Base-by-base conservation (phyloP, 2,888 invertebrate genomes). In the Eretmocerus hayati region DNA sequence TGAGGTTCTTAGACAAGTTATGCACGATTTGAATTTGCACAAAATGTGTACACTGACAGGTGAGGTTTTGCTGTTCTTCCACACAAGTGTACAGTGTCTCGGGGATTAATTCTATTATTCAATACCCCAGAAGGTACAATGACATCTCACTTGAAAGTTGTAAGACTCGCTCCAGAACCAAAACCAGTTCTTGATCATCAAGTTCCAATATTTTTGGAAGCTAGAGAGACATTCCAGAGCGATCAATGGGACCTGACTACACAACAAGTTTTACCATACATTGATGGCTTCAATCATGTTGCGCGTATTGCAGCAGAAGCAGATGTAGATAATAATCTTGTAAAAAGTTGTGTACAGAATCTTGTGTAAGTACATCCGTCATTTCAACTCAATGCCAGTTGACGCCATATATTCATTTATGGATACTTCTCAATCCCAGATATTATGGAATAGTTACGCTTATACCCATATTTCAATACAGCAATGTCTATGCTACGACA, bases 191-290 rank as follows among this genome's bases (percentile, higher is more conserved):
- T 82, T 50, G 93, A 93, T 69, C 85, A 91, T 69, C 88, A 93
- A 73, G 95, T 96, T 2, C 95, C 95, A 0, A 81, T 94, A 44
- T 80, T 94, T 58, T 73, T 85, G 19, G 81, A 81, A 2, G 81
- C 83, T 42, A 73, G 80, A 11, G 79, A 81, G 54, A 76, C 79
- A 18, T 81, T 82, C 23, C 78, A 81, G 40, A 75, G 79, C 5
- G 83, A 87, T 33, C 85, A 88, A 52, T 94, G 94, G 93, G 95
- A 95, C 67, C 79, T 95, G 26, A 94, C 94, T 1, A 94, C 95
- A 1, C 86, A 91, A 69, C 93, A 93, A 80, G 86, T 87, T 51
- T 73, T 91, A 21, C 90, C 91, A 0, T 87, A 86, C 63, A 90
- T 96, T 42, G 89, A 95, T 71, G 94, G 95, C 1, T 89, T 88